A percentile compares a stretch with the other conserved stretches of the same genome.
These are phyloP conservation scores for Crotalus horridus DNA, from an alignment of 2,113 vertebrate genomes.

Conservation along the genomic window DNA sequence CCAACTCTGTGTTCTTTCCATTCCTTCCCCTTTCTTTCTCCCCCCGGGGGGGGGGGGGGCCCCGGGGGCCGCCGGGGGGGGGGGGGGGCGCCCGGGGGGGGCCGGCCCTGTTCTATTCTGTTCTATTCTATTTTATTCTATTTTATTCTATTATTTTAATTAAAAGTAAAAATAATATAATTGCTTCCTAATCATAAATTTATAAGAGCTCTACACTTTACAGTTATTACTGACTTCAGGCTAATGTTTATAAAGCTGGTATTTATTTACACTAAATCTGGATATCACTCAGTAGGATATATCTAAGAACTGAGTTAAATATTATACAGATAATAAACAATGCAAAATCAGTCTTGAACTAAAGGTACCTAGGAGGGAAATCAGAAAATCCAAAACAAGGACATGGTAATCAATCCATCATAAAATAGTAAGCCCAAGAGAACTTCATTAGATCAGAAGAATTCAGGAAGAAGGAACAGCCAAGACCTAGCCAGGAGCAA, in stretches of 20 bases:
- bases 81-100: too few relatives aligned
- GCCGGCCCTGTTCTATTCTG: too few relatives aligned
- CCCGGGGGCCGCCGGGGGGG: too few relatives aligned
- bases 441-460: background rate
- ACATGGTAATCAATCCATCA: background rate
- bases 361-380: background rate
- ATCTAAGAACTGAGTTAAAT: background rate
- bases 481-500: background rate
- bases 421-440: background rate
- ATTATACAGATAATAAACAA: background rate
- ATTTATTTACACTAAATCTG: conserved; percentile 28
- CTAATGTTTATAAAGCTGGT: background rate
- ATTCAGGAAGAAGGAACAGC: background rate
- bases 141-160: background rate
- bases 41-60: too few relatives aligned
- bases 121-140: too few relatives aligned
- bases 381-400: background rate
- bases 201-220: background rate
- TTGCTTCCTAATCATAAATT: background rate
- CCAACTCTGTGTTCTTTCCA: too few relatives aligned
- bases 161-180: background rate
- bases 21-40: too few relatives aligned
- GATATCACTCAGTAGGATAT: background rate
- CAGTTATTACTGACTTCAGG: background rate
- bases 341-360: background rate